These are phyloP conservation scores for Otus sunia DNA, from an alignment of 2,113 vertebrate genomes.

Conservation along the genomic window DNA sequence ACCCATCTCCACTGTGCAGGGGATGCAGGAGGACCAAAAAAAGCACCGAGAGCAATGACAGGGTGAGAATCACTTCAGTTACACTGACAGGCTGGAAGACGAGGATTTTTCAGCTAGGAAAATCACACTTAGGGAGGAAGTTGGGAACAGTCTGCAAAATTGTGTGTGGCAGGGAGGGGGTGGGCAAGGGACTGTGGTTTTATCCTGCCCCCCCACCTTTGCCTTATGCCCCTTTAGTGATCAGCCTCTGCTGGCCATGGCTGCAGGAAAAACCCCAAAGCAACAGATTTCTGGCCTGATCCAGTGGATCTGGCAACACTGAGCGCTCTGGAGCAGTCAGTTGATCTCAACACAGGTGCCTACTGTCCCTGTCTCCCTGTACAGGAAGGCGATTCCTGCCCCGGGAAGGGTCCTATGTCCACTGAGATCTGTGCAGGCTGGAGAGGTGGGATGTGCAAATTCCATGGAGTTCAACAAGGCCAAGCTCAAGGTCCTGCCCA, in stretches of 20 bases:
- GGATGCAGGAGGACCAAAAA: background rate
- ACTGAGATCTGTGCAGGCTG: background rate
- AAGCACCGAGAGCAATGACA: background rate
- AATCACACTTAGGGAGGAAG: background rate
- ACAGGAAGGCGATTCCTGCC: background rate
- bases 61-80: background rate
- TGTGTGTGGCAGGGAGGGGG: background rate
- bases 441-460: too few relatives aligned
- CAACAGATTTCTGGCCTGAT: background rate
- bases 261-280: background rate
- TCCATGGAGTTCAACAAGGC: too few relatives aligned
- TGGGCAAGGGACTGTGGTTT: background rate
- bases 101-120: background rate
- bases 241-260: background rate
- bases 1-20: background rate
- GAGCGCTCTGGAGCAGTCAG: accelerated
- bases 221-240: background rate
- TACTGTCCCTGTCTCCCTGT: background rate
- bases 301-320: background rate
- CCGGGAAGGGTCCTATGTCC: background rate
- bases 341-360: accelerated
- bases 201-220: background rate
- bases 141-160: background rate
- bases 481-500: too few relatives aligned
- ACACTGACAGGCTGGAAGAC: background rate